Conservation (phyloP, 2,888 invertebrate species). For the Chelonus formosanus region DNA sequence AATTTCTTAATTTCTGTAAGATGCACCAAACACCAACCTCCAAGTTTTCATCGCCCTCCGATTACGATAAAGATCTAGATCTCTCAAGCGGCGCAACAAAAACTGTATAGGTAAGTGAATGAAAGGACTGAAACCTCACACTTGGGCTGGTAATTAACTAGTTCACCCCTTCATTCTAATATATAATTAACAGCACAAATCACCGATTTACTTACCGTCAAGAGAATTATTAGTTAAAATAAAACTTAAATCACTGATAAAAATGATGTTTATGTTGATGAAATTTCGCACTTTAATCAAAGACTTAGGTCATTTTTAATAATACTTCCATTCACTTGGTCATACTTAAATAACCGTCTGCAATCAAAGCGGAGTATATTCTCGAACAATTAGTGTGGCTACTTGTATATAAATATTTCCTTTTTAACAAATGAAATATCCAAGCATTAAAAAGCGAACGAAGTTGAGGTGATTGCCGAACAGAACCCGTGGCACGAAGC, state of each 20-base stretch:
- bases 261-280: too few relatives aligned
- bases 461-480: conserved; percentile 27
- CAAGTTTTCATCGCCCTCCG: conserved; percentile 45
- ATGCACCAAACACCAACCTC: conserved; percentile 40
- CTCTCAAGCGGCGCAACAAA: conserved; percentile 32
- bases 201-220: background rate
- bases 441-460: conserved; percentile 24
- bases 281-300: too few relatives aligned
- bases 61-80: conserved; percentile 43
- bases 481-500: conserved; percentile 49
- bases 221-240: too few relatives aligned
- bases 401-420: background rate
- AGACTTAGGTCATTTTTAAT: background rate
- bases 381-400: too few relatives aligned
- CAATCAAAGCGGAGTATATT: too few relatives aligned
- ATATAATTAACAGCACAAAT: conserved; percentile 2
- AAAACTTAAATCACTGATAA: too few relatives aligned
- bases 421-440: background rate
- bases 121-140: conserved; percentile 46
- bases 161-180: conserved; percentile 33
- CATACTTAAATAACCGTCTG: too few relatives aligned
- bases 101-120: conserved; percentile 49
- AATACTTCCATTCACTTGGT: too few relatives aligned
- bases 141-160: conserved; percentile 42
- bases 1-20: conserved; percentile 25